Percentiles rank a stretch among this genome's conserved stretches.
These are phyloP conservation scores for Dolichomitus sp. DNA, from an alignment of 2,888 invertebrate genomes.

Conservation along the genomic window DNA sequence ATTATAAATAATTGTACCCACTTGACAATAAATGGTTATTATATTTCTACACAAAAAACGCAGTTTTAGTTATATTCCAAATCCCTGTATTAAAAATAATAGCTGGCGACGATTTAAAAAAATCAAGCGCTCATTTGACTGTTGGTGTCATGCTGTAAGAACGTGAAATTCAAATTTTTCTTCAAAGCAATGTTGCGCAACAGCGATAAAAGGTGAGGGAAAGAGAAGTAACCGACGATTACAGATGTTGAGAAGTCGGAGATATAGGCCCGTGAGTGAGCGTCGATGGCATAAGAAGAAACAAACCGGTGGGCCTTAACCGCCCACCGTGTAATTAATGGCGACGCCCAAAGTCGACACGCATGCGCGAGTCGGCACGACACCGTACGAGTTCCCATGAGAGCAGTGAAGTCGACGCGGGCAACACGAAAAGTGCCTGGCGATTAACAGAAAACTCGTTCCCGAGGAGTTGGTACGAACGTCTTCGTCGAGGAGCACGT, in stretches of 20 bases:
- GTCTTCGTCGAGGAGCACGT: conserved; percentile 33
- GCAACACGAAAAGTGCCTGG: conserved; percentile 9
- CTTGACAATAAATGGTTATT: background rate
- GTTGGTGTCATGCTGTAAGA: background rate
- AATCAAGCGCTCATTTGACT: background rate
- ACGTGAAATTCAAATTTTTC: background rate
- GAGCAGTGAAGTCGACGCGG: background rate
- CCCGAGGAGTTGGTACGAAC: conserved; percentile 28
- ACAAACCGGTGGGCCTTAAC: conserved; percentile 45
- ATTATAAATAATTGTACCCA: background rate
- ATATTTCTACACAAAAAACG: background rate
- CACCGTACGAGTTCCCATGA: background rate
- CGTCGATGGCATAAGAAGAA: conserved; percentile 45
- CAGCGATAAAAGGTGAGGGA: background rate
- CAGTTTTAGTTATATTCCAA: background rate
- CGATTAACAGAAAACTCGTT: conserved; percentile 54
- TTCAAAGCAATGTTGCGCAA: background rate
- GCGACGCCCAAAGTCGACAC: conserved; percentile 59
- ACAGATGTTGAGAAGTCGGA: background rate
- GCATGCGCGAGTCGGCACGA: conserved; percentile 51
- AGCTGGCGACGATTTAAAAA: background rate
- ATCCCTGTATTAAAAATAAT: background rate
- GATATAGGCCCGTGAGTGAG: background rate
- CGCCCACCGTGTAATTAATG: conserved; percentile 63
- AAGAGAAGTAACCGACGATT: conserved; percentile 9